Base-by-base conservation (phyloP, 2,797 vertebrate species). In the Mormyrops boulengeri region DNA sequence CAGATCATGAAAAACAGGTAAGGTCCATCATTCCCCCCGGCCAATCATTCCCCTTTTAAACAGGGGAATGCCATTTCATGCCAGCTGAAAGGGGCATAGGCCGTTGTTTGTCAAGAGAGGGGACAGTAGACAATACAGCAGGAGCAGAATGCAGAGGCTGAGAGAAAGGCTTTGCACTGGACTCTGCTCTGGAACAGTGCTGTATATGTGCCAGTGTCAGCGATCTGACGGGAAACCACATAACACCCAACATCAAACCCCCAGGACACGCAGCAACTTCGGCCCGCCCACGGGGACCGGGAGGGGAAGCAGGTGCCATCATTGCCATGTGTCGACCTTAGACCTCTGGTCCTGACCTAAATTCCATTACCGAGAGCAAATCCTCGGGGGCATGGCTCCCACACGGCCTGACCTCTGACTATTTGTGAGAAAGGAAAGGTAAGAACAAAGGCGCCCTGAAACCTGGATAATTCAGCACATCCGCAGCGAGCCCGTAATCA, bases 401-500 rank as follows among this genome's bases (percentile, higher is more conserved):
- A 77, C n/a, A 4, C 0, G 22, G 26, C 62, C 41, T 38, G 38
- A n/a, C 22, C 57, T 88, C 50, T 22, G 38, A n/a, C 19, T 19
- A 82, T 47, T 8, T 47, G 77, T 47, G 41, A 82, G 14, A 38
- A 73, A 73, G 9, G 30, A 19, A 41, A 73, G 17, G 47, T 26
- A 52, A 91, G 88, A 88, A 41, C 34, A 52, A 87, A 57, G 49
- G 77, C 41, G 47, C 84, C 62, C 53, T 86, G 26, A 53, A 55
- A 85, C 53, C 91, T 91, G 89, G 90, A 92, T 93, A 93, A 92
- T 90, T 92, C 66, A 30, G 89, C 92, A 92, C 92, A 92, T 95
- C 92, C 95, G 91, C 94, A 94, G 95, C 94, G 94, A 94, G 95
- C 93, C 95, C 89, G 93, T 94, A 95, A 95, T 95, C 93, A 95